Conservation (phyloP, 2,888 invertebrate genomes). For the Hemithea aestivaria region DNA sequence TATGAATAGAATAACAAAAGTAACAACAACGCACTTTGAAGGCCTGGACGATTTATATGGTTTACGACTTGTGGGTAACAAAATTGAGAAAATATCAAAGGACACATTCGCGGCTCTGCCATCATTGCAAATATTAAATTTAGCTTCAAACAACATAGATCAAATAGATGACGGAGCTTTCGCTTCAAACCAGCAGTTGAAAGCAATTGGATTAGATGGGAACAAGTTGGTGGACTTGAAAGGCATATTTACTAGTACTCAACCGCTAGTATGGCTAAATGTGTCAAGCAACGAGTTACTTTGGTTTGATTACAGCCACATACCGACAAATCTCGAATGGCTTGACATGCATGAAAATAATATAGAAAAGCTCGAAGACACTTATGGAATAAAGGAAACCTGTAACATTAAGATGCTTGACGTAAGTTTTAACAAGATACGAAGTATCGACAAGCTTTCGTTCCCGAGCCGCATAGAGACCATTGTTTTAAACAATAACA, state of each 20-base stretch:
- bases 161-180: slow-evolving; percentile 89
- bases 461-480: slow-evolving; percentile 87
- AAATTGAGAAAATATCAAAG: slow-evolving; percentile 85
- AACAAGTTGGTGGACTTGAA: slow-evolving; percentile 88
- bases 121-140: slow-evolving; percentile 87
- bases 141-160: slow-evolving; percentile 88
- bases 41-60: slow-evolving; percentile 87
- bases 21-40: slow-evolving; percentile 85
- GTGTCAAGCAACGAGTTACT: slow-evolving; percentile 88
- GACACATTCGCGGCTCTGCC: slow-evolving; percentile 86
- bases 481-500: slow-evolving; percentile 86
- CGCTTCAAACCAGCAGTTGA: slow-evolving; percentile 84
- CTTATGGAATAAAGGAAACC: slow-evolving; percentile 82
- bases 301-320: slow-evolving; percentile 89
- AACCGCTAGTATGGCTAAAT: slow-evolving; percentile 88
- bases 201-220: slow-evolving; percentile 87
- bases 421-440: slow-evolving; percentile 85
- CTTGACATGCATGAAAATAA: slow-evolving; percentile 90
- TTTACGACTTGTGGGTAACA: slow-evolving; percentile 88
- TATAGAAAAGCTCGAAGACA: slow-evolving; percentile 86
- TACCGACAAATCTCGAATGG: slow-evolving; percentile 87
- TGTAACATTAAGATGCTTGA: slow-evolving; percentile 87
- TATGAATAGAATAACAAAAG: slow-evolving; percentile 86
- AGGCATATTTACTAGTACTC: slow-evolving; percentile 86
- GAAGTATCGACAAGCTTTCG: slow-evolving; percentile 82